Evolutionary conservation across 2,888 invertebrate species (phyloP).

Genomic region (Neoaliturus tenellus): DNA sequence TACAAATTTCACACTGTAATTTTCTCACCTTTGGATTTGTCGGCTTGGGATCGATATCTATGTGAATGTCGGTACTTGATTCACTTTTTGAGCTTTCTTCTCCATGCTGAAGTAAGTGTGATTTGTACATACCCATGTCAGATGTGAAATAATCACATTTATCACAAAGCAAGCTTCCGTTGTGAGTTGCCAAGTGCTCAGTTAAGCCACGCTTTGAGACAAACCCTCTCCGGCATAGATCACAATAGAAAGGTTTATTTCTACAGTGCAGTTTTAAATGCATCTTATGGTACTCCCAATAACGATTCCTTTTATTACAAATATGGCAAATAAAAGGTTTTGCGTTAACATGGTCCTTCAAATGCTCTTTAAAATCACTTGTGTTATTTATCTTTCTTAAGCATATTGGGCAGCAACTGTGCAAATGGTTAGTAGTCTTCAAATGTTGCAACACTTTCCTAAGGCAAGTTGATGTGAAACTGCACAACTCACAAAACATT

Average conservation of each 20-base stretch:
- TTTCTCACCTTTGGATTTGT: background rate
- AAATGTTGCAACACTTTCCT: conserved; percentile 17
- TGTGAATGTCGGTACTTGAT: background rate
- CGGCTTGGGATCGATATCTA: background rate
- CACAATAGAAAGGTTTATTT: conserved; percentile 39
- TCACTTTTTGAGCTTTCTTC: background rate
- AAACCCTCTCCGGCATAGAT: conserved; percentile 21
- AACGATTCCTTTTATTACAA: conserved; percentile 32
- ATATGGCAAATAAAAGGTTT: conserved; percentile 36
- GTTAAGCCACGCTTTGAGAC: background rate
- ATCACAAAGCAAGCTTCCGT: background rate
- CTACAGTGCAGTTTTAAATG: conserved; percentile 26
- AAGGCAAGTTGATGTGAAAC: conserved; percentile 15
- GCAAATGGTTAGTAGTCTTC: background rate
- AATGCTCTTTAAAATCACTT: background rate
- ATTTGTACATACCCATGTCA: background rate
- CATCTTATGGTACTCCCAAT: conserved; percentile 34
- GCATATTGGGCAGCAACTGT: background rate
- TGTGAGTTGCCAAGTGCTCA: conserved; percentile 11
- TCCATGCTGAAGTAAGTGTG: background rate
- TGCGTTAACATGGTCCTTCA: conserved; percentile 17
- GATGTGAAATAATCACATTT: background rate
- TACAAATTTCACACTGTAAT: conserved; percentile 25
- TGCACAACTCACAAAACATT: conserved; percentile 27
- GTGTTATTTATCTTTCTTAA: background rate